These are phyloP conservation scores for Halichoeres trimaculatus DNA, from an alignment of 2,113 vertebrate species.

Conservation along the genomic window DNA sequence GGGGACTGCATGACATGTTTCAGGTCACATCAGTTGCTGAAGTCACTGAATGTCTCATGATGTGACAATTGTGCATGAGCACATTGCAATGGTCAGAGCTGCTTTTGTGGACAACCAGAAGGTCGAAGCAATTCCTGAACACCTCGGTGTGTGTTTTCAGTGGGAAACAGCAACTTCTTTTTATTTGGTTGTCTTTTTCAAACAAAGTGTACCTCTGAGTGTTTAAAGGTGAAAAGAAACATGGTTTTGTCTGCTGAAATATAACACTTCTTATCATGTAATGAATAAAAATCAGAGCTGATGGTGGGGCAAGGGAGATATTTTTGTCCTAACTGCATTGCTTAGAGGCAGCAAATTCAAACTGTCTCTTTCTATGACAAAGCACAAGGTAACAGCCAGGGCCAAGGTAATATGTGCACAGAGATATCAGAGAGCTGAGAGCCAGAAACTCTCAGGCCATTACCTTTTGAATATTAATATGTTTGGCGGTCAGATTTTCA, in stretches of 20 bases:
- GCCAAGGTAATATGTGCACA: conserved; percentile 40
- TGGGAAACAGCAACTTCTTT: too few species aligned
- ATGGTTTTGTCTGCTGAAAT: not conserved
- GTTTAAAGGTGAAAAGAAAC: not conserved
- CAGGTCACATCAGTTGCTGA: too few species aligned
- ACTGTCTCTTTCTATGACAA: conserved; percentile 34
- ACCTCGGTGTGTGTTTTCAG: not conserved
- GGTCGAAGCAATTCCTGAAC: too few species aligned
- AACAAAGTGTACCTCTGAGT: not conserved
- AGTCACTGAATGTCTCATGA: too few species aligned
- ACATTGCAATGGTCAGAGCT: not conserved
- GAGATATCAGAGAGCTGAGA: conserved; percentile 5
- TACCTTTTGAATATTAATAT: conserved; percentile 37
- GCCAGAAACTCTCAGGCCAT: conserved; percentile 10
- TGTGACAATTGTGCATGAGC: too few species aligned
- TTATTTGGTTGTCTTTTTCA: too few species aligned
- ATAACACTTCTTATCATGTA: not conserved
- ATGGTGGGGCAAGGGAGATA: conserved; percentile 5
- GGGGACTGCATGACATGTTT: too few species aligned
- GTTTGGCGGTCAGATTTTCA: conserved; percentile 34
- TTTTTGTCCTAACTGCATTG: conserved; percentile 1
- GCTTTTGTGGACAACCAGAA: not conserved
- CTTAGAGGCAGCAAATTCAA: conserved; percentile 21
- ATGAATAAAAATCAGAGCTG: conserved; percentile 34
- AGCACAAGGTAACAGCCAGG: not conserved